Conservation (phyloP, 2,113 vertebrate species). For the Ptyas mucosa region DNA sequence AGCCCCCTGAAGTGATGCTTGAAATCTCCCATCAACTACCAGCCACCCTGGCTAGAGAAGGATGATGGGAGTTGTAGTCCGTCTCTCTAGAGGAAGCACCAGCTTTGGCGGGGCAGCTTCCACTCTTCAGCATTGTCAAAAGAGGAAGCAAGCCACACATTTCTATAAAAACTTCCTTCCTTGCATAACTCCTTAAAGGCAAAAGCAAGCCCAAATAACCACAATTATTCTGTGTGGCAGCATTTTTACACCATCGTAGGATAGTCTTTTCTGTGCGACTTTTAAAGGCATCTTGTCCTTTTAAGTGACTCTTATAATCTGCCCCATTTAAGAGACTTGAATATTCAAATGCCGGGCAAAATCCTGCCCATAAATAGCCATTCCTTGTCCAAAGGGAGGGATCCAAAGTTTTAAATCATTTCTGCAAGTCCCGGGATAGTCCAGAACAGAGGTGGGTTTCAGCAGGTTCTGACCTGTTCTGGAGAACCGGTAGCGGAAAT, state of each 20-base stretch:
- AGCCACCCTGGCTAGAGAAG: not conserved
- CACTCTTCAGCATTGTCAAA: not conserved
- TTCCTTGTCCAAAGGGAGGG: too few relatives aligned
- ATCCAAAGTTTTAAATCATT: not conserved
- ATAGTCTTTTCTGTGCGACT: not conserved
- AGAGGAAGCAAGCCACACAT: not conserved
- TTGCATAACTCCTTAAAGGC: not conserved
- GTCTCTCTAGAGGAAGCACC: not conserved
- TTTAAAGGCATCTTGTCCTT: not conserved
- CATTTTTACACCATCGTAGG: accelerated
- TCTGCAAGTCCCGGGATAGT: not conserved
- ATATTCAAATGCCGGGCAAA: not conserved
- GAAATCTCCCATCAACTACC: not conserved
- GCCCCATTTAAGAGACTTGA: not conserved
- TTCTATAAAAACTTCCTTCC: not conserved
- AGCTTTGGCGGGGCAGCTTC: not conserved
- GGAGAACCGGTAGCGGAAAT: too few relatives aligned
- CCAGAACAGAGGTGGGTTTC: too few relatives aligned
- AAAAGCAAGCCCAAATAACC: not conserved
- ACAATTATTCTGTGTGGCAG: not conserved
- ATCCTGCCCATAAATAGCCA: not conserved
- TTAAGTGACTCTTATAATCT: not conserved
- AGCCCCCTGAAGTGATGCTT: not conserved
- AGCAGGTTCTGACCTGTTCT: too few relatives aligned
- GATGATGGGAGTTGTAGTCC: not conserved